phyloP scores from a whole-genome alignment of 2,797 vertebrate genomes.

The Xyrichtys novacula region DNA sequence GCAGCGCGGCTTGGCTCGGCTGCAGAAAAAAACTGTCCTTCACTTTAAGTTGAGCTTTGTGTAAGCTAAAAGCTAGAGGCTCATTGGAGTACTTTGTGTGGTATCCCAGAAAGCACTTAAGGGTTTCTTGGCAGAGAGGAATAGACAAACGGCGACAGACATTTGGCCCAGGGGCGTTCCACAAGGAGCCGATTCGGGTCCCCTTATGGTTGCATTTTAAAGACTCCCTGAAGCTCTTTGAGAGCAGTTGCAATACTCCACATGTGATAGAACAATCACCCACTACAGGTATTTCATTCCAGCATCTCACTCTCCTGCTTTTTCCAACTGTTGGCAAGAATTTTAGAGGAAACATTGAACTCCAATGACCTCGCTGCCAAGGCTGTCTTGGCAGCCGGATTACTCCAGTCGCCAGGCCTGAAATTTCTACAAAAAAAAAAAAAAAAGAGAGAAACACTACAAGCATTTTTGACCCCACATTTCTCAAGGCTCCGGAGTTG shows the following conservation, averaged over 20 bases:
- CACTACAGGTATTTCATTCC: constrained; percentile 67
- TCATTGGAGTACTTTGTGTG: constrained; percentile 54
- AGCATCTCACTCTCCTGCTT: constrained; percentile 56
- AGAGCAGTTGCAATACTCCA: constrained; percentile 68
- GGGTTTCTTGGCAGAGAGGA: constrained; percentile 36
- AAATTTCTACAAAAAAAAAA: constrained; percentile 55
- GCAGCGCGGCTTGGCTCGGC: constrained; percentile 19
- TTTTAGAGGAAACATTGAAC: constrained; percentile 78
- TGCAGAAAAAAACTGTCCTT: constrained; percentile 40
- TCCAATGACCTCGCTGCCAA: constrained; percentile 52
- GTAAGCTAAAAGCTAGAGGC: constrained; percentile 59
- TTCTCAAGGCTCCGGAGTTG: constrained; percentile 58
- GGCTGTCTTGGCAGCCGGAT: constrained; percentile 47
- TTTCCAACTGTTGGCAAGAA: constrained; percentile 49
- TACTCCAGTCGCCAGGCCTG: constrained; percentile 50
- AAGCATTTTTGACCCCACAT: constrained; percentile 69
- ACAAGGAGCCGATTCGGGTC: constrained; percentile 36
- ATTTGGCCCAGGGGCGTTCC: constrained; percentile 41
- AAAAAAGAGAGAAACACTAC: constrained; percentile 49
- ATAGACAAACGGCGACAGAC: not conserved
- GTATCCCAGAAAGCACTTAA: constrained; percentile 59
- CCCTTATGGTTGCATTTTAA: constrained; percentile 41
- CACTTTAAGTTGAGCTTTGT: constrained; percentile 44
- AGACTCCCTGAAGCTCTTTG: constrained; percentile 43
- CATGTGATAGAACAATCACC: constrained; percentile 54